phyloP scores from a whole-genome alignment of 2,888 invertebrate species.

The Orchesella flavescens region DNA sequence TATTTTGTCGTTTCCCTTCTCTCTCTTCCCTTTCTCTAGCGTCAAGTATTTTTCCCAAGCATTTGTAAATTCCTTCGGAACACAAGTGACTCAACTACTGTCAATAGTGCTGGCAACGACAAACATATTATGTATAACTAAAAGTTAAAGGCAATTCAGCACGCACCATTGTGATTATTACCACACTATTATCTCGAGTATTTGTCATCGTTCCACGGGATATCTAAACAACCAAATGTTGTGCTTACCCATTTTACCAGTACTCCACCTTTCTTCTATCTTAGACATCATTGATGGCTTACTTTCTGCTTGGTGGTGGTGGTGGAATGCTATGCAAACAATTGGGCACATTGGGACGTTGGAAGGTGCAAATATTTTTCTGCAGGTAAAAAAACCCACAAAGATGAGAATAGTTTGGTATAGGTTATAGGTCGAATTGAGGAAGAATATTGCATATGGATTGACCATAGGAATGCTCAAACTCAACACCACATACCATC shows the following conservation, averaged over 20 bases:
- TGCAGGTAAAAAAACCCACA: not conserved
- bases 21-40: not conserved
- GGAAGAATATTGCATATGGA: too few relatives aligned
- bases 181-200: constrained; percentile 12
- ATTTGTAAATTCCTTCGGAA: too few relatives aligned
- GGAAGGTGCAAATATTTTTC: not conserved
- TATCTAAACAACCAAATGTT: not conserved
- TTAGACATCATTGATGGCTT: not conserved
- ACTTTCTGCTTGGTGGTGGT: not conserved
- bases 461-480: too few relatives aligned
- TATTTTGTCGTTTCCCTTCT: not conserved
- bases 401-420: not conserved
- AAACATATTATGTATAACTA: not conserved
- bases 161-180: constrained; percentile 31
- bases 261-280: not conserved
- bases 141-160: constrained; percentile 19
- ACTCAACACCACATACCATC: not conserved
- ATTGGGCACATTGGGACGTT: not conserved
- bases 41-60: not conserved
- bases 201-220: not conserved
- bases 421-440: not conserved
- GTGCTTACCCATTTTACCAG: not conserved
- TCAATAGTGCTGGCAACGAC: not conserved
- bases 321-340: not conserved
- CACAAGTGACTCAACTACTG: too few relatives aligned